phyloP scores from a whole-genome alignment of 2,113 vertebrate species.

The Vombatus ursinus region DNA sequence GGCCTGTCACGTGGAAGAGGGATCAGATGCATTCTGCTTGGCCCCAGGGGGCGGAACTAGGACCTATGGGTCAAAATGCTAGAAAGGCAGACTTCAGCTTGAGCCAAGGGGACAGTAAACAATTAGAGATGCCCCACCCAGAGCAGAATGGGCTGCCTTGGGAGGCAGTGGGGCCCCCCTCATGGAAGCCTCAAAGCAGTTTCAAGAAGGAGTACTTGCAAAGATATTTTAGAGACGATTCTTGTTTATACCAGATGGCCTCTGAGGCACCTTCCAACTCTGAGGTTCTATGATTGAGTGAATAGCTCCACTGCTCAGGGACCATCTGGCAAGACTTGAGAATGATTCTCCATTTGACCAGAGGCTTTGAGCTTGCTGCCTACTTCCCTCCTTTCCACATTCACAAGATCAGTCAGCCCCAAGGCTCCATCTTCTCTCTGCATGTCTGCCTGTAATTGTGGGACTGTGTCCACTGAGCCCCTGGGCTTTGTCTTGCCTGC shows the following conservation, averaged over 20 bases:
- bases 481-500: not conserved
- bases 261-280: not conserved
- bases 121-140: not conserved
- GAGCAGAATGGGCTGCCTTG: not conserved
- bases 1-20: not conserved
- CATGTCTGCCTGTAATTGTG: not conserved
- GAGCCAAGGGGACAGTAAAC: not conserved
- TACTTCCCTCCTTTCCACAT: not conserved
- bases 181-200: not conserved
- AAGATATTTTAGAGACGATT: not conserved
- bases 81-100: not conserved
- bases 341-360: not conserved
- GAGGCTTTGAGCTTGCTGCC: not conserved
- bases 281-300: not conserved
- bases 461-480: not conserved
- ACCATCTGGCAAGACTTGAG: not conserved
- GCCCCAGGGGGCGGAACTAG: not conserved
- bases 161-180: not conserved
- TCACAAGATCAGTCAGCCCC: not conserved
- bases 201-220: not conserved
- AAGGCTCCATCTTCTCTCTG: not conserved
- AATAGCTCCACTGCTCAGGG: not conserved
- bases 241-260: not conserved
- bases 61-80: not conserved
- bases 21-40: not conserved